Percentiles rank a stretch among this genome's conserved stretches.
Conservation (phyloP, 2,888 invertebrate genomes). For the Papilio gigon region DNA sequence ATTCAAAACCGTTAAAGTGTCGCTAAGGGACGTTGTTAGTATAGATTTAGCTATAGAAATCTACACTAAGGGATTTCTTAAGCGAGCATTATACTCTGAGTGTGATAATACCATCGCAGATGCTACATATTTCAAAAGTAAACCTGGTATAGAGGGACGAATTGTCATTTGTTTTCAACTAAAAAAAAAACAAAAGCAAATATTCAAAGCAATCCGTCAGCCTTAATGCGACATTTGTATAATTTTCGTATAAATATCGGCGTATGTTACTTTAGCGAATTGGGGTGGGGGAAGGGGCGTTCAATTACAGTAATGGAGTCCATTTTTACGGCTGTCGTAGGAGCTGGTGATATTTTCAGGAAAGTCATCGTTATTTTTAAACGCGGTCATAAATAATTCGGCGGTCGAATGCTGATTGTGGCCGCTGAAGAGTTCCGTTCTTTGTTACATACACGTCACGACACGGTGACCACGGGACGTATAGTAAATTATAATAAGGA, state of each 20-base stretch:
- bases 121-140: no score
- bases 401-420: constrained; percentile 23
- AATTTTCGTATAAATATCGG: constrained; percentile 41
- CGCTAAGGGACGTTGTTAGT: not conserved
- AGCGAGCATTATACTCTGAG: no score
- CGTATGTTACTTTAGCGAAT: constrained; percentile 29
- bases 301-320: constrained; percentile 41
- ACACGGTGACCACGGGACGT: not conserved
- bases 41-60: not conserved
- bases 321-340: constrained; percentile 36
- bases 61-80: no score
- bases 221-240: constrained; percentile 37
- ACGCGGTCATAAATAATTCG: constrained; percentile 34
- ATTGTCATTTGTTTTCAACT: not conserved
- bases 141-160: no score
- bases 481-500: not conserved
- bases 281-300: constrained; percentile 27
- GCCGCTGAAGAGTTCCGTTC: not conserved
- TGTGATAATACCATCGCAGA: no score
- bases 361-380: constrained; percentile 36
- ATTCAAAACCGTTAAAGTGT: no score
- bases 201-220: constrained; percentile 33
- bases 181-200: constrained; percentile 12
- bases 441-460: constrained; percentile 13
- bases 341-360: constrained; percentile 32